Evolutionary conservation across 2,797 vertebrate genomes (phyloP), one percentile per base, ranked within the genome.

Genomic region (Molothrus aeneus): DNA sequence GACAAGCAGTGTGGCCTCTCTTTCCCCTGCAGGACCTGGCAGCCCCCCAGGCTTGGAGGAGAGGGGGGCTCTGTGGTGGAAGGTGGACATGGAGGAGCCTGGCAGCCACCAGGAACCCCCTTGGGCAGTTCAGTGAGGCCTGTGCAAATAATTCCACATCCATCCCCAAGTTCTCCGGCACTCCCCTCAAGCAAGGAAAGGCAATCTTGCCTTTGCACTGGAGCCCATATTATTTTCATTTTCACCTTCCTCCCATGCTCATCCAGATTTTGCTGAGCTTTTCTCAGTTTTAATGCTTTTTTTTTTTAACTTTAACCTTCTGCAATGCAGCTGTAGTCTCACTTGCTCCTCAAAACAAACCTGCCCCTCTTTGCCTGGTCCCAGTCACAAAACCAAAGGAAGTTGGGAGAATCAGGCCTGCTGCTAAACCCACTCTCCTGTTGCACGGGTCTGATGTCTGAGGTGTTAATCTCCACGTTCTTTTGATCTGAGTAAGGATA

Each of bases 401-500:
- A 78, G 40, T 15, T 0, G 0, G 15, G 22, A 34, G 29, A 82
- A 86, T 48, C 63, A 81, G 65, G 50, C 65, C 91, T 83, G 65
- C 73, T 93, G 78, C 72, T 90, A 94, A 93, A 34, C 38, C 38
- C n/a, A 32, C 45, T 82, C 65, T 93, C 36, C 45, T 90, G 19
- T 86, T 84, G 79, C 60, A 69, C 86, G 80, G 93, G 48, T 96
- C 89, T 96, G 95, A 96, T 86, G 38, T 96, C 86, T 97, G 95
- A 96, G 88, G 89, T 97, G 92, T 94, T 95, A 96, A 92, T 95
- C 92, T 96, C 95, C 83, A 61, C 80, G 57, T 92, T 94, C 96
- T 96, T 97, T 97, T 97, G 97, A 97, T 97, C 94, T 92, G 90
- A 87, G 88, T 86, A 78, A 96, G 93, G 87, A 96, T 97, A 97